Base-by-base conservation (phyloP, 1,140 invertebrate genomes). In the Acromyrmex echinatior region DNA sequence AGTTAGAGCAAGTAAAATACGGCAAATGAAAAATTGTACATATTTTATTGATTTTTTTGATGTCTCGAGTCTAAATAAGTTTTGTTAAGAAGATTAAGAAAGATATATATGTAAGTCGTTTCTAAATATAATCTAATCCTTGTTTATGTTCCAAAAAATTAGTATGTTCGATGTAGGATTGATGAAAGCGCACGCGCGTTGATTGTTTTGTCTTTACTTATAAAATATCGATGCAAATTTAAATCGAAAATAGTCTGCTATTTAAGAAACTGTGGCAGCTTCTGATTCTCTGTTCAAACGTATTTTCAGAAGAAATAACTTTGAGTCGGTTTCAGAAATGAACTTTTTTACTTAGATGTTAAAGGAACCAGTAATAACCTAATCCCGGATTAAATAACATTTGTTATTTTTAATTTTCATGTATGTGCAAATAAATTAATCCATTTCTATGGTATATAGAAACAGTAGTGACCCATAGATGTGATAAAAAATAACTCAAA, bases 191-290 rank as follows among this genome's bases (percentile, higher is more conserved):
- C 56, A 81, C 35, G 1, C 21, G 28, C 35, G 39, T 60, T 16
- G 39, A 74, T 74, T 31, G 21, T 21, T 51, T 51, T 6, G 10
- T 39, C 1, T 81, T 3, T 49, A 49, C 12, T 16, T 28, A 12
- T 0, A 6, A 56, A 49, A 73, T 31, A 82, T 73, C 28, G 49
- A 45, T 39, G 49, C 45, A 14, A 35, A 21, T 14, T 18, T 25
- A 28, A 28, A 82, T 28, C 9, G 56, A 65, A 84, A 84, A 84
- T 84, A 84, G 39, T 76, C 28, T 35, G 2, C 14, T 31, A 49
- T 18, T 18, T 16, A 14, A 81, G 65, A 70, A 73, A 31, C 12
- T 39, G 12, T 56, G 3, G 9, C 16, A 73, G 28, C 39, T 51
- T 9, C 1, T 39, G 25, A 51, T 73, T 49, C 12, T 31, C 60